Base-by-base conservation (phyloP, 2,888 invertebrate genomes). In the Uropetala carovei region DNA sequence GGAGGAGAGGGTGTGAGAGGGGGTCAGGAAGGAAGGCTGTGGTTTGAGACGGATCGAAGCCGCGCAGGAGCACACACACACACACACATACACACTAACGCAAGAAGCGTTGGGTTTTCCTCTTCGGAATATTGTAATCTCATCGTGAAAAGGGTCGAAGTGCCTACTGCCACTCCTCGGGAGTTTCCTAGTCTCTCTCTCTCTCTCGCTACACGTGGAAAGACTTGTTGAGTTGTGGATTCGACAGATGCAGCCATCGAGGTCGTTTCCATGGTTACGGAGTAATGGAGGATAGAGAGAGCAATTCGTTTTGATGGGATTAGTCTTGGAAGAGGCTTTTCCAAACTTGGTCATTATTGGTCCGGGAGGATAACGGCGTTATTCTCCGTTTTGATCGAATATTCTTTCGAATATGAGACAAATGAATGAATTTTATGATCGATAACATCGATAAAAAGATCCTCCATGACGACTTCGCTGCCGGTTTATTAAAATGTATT, bases 191-290 rank as follows among this genome's bases (percentile, higher is more conserved):
- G 59, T 30, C 13, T 43, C 82, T n/a, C 18, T 9, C 57, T 57
- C 56, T 13, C 83, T n/a, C 56, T 8, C 27, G 16, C n/a, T 27
- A 58, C 89, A 89, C 89, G 89, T 89, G 89, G 89, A 89, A 89
- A 68, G 89, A 89, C 89, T 89, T 89, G 89, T 89, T 89, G 89
- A 89, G 86, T 86, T 60, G 86, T 59, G 86, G 86, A 86, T 86
- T 86, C 59, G 86, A 4, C 86, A 59, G 60, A 86, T 86, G 60
- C 86, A 86, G 89, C 60, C 64, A 64, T n/a, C 8, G 86, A 60
- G 86, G 86, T 58, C 64, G 89, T 89, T n/a, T 10, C 43, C 89
- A 86, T 64, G 86, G 86, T 59, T 30, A 89, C 89, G 43, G 64
- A 58, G n/a, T 59, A 56, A 89, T 64, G 64, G 64, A 64, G 43